Percentiles rank a stretch among this genome's conserved stretches.
These are phyloP conservation scores for Tromatobia lineatoria DNA, from an alignment of 2,888 invertebrate genomes.

Conservation along the genomic window DNA sequence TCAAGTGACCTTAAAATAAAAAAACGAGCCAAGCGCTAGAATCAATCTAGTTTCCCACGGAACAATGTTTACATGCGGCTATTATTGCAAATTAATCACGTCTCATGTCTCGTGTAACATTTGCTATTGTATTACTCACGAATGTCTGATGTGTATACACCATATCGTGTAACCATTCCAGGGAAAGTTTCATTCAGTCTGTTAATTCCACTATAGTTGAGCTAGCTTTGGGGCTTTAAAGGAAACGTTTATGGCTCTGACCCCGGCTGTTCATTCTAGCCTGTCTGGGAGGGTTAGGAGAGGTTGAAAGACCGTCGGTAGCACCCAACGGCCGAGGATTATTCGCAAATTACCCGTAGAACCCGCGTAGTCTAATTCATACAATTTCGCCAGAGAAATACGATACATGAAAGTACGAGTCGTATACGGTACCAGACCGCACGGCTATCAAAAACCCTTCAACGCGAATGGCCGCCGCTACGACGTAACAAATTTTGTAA, in stretches of 20 bases:
- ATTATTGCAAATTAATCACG: not conserved
- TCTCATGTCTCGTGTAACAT: not conserved
- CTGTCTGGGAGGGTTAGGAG: conserved; percentile 51
- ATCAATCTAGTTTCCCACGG: no score
- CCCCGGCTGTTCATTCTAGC: conserved; percentile 70
- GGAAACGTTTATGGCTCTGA: conserved; percentile 72
- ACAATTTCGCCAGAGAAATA: conserved; percentile 65
- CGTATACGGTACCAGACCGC: conserved; percentile 15
- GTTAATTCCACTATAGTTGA: conserved; percentile 71
- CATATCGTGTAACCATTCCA: conserved; percentile 44
- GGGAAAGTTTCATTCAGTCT: conserved; percentile 69
- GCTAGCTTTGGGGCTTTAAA: conserved; percentile 69
- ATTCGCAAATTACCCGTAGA: conserved; percentile 72
- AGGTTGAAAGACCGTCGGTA: conserved; percentile 48
- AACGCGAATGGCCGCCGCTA: conserved; percentile 29
- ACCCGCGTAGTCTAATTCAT: conserved; percentile 67
- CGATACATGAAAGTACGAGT: conserved; percentile 52
- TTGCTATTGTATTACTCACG: not conserved
- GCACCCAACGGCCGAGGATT: conserved; percentile 69
- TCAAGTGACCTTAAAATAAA: no score
- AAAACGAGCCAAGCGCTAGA: no score
- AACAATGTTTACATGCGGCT: no score
- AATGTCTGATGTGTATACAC: conserved; percentile 14
- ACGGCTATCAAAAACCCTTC: conserved; percentile 59
- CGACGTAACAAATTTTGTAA: conserved; percentile 22